Evolutionary conservation across 2,113 vertebrate genomes (phyloP).

Genomic region (Rafetus swinhoei): DNA sequence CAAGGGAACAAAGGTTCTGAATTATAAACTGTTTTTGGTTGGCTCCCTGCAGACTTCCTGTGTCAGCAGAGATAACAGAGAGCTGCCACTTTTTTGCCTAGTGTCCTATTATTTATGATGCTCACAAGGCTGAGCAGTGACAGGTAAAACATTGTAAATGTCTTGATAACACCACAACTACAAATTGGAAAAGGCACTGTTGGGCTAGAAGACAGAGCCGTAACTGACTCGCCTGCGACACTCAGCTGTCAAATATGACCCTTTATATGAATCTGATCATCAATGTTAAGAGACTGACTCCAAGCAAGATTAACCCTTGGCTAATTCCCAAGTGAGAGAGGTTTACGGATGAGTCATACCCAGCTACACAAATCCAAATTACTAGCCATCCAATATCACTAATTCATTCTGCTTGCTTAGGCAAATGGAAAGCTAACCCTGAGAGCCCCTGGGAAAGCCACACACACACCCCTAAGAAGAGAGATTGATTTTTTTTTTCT

Average conservation of each 20-base stretch:
- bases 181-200: not conserved
- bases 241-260: fast-evolving
- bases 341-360: not conserved
- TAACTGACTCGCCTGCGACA: not conserved
- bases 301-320: not conserved
- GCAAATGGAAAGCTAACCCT: not conserved
- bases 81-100: not conserved
- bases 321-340: not conserved
- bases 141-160: not conserved
- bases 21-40: not conserved
- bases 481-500: not conserved
- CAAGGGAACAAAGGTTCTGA: not conserved
- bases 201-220: not conserved
- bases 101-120: not conserved
- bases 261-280: not conserved
- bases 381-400: not conserved
- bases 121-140: not conserved
- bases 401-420: not conserved
- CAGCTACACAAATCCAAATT: not conserved
- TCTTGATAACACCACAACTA: not conserved
- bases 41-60: not conserved
- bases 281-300: not conserved
- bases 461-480: not conserved
- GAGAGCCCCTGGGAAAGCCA: not conserved
- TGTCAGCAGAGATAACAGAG: not conserved